Conservation (phyloP, 2,888 invertebrate genomes). For the Autographa pulchrina region DNA sequence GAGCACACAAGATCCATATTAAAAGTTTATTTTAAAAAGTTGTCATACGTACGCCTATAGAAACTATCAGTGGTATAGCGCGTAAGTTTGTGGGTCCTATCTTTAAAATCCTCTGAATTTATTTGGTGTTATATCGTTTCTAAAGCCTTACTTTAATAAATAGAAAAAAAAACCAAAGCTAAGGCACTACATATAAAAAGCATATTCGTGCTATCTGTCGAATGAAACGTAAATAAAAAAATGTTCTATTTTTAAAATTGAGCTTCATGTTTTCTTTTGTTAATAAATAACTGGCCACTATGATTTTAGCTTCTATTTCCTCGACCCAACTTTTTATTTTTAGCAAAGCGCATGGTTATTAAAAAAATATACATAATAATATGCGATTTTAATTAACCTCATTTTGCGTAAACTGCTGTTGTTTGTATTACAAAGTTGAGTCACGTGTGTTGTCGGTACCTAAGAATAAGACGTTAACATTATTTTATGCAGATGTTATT, state of each 20-base stretch:
- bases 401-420: conserved; percentile 16
- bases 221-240: too few relatives aligned
- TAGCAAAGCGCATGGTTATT: neutral
- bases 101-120: neutral
- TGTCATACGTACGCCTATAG: neutral
- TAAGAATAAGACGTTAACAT: conserved; percentile 34
- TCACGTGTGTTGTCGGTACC: conserved; percentile 13
- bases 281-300: too few relatives aligned
- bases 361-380: neutral
- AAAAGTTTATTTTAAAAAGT: conserved; percentile 34
- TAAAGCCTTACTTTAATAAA: too few relatives aligned
- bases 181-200: too few relatives aligned
- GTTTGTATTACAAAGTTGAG: conserved; percentile 27
- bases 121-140: too few relatives aligned
- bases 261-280: too few relatives aligned
- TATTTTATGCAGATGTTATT: conserved; percentile 37
- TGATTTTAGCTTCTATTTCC: too few relatives aligned
- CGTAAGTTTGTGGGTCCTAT: neutral
- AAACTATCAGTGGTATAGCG: neutral
- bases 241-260: too few relatives aligned
- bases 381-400: conserved; percentile 7
- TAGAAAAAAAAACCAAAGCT: too few relatives aligned
- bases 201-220: too few relatives aligned
- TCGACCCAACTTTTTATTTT: too few relatives aligned
- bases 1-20: conserved; percentile 23